Base-by-base conservation (phyloP, 2,888 invertebrate species). In the Desoria tigrina region DNA sequence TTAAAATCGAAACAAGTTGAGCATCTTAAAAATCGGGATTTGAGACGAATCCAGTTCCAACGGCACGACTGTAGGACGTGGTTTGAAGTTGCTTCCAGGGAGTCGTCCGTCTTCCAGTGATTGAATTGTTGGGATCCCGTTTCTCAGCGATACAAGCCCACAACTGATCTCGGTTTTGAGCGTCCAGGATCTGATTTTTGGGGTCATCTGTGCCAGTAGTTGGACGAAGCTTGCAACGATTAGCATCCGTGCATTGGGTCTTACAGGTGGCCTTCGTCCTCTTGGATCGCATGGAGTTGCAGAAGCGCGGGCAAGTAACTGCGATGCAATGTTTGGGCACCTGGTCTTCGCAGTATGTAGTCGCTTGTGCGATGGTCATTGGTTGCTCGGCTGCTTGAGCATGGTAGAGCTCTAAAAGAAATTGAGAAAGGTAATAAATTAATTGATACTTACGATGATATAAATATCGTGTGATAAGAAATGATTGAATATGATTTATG, bases 111-210 rank as follows among this genome's bases (percentile, higher is more conserved):
- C 70, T 53, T 56, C 70, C 70, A 42, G 70, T 67, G 2, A 23
- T 66, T 11, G 26, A 62, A 27, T 61, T 62, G 18, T 63, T 49
- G 42, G 69, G 69, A 24, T 69, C 69, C 26, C 69, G 56, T 42
- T 69, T 69, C 37, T 69, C 69, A 51, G 69, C 69, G 55, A 69
- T 69, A 27, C 69, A 69, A 23, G 69, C 69, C 64, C 63, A 66
- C 24, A 69, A 64, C 53, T 69, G 69, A 28, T 69, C 69, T n/a
- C 69, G 39, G 53, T 65, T 69, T 53, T 69, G 69, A n/a, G 69
- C 69, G 51, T 69, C 69, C 45, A 69, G 55, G 18, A 63, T 63
- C 56, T 58, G 57, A 53, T 70, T 70, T 21, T 65, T 67, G 1
- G 70, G 67, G 50, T 70, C 70, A 53, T 70, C 70, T n/a, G 56